Percentiles rank a stretch among this genome's conserved stretches.
These are phyloP conservation scores for Telmatherina bonti DNA, from an alignment of 2,797 vertebrate species.

Conservation along the genomic window DNA sequence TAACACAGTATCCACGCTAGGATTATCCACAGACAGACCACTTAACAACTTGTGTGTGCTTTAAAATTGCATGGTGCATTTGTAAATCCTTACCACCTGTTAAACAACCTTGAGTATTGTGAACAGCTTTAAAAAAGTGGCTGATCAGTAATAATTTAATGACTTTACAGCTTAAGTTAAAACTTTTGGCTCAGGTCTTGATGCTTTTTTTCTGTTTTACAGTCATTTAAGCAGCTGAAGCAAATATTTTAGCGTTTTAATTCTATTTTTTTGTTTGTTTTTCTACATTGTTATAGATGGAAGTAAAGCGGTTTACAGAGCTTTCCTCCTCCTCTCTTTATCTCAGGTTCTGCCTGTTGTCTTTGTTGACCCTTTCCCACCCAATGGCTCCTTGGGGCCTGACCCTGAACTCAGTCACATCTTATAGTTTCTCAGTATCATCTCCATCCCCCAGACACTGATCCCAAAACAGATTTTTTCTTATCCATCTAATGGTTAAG, in stretches of 20 bases:
- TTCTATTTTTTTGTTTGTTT: too few relatives aligned
- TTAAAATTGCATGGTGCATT: conserved; percentile 56
- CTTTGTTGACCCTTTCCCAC: conserved; percentile 76
- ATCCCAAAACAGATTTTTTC: conserved; percentile 82
- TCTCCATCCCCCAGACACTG: conserved; percentile 75
- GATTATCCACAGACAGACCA: conserved; percentile 65
- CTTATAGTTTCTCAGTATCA: conserved; percentile 92
- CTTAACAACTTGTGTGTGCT: conserved; percentile 35
- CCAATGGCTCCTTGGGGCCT: conserved; percentile 75
- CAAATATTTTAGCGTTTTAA: conserved; percentile 14
- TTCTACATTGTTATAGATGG: background rate
- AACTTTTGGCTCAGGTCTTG: conserved; percentile 31
- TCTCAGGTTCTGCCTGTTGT: conserved; percentile 42
- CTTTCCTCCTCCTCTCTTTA: conserved; percentile 20
- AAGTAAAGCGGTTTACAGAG: conserved; percentile 1
- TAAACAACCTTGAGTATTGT: conserved; percentile 52
- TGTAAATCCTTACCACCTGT: conserved; percentile 42
- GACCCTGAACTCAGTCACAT: conserved; percentile 86
- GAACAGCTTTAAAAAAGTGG: conserved; percentile 45
- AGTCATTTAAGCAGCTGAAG: conserved; percentile 9
- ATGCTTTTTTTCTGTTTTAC: too few relatives aligned
- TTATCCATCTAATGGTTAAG: conserved; percentile 81
- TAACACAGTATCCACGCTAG: conserved; percentile 60
- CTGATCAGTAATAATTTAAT: conserved; percentile 53
- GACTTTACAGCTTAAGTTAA: conserved; percentile 31